A percentile compares a stretch with the other conserved stretches of the same genome.
These are phyloP conservation scores for Percopsis omiscomaycus DNA, from an alignment of 2,797 vertebrate genomes.

Conservation along the genomic window DNA sequence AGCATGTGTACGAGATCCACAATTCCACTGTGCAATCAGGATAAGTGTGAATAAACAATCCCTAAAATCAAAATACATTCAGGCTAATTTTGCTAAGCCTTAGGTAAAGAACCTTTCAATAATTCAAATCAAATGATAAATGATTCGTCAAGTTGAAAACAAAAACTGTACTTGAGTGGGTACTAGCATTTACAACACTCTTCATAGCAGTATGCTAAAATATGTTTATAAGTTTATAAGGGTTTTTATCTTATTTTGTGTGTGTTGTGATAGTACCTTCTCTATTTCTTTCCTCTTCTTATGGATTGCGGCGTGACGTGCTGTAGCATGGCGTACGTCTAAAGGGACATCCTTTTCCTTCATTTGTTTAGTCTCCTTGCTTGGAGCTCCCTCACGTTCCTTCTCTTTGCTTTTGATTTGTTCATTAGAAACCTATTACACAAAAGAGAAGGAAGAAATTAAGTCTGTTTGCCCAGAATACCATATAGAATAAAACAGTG, in stretches of 20 bases:
- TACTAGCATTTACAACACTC: too few relatives aligned
- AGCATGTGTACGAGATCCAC: constrained; percentile 33
- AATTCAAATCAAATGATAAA: constrained; percentile 20
- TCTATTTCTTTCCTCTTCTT: constrained; percentile 77
- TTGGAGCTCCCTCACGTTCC: constrained; percentile 50
- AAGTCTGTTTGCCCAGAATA: background rate
- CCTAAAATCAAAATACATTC: background rate
- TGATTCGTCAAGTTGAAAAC: background rate
- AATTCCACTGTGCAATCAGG: constrained; percentile 23
- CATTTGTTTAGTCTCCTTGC: constrained; percentile 48
- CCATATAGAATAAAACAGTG: too few relatives aligned
- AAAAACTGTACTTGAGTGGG: too few relatives aligned
- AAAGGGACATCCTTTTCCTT: constrained; percentile 53
- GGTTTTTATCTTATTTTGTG: background rate
- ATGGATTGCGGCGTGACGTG: constrained; percentile 74
- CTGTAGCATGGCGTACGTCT: constrained; percentile 50
- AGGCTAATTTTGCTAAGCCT: constrained; percentile 15
- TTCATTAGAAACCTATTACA: constrained; percentile 50
- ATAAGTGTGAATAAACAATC: constrained; percentile 30
- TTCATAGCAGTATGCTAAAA: too few relatives aligned
- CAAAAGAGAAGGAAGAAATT: constrained; percentile 23
- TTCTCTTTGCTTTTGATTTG: constrained; percentile 50
- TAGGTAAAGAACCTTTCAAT: constrained; percentile 21
- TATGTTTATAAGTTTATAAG: constrained; percentile 13
- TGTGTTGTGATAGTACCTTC: constrained; percentile 57